Evolutionary conservation across 2,888 invertebrate species (phyloP).

Genomic region (Marronus borbonicus): DNA sequence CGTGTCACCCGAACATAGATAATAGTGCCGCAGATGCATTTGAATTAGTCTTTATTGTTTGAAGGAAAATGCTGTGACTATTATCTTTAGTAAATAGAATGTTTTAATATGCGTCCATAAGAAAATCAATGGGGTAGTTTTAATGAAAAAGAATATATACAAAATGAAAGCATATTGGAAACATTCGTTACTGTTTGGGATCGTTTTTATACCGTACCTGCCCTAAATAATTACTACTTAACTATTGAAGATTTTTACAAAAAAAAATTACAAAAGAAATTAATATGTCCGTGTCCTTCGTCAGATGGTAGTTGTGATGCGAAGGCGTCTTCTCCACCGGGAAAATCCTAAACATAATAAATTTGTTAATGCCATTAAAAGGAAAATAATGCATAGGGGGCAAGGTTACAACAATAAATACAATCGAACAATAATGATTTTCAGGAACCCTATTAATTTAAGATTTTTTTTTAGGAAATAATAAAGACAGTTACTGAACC

Average conservation of each 20-base stretch:
- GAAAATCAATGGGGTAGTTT: not conserved
- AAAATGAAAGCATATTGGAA: slow-evolving; percentile 8
- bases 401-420: slow-evolving; percentile 8
- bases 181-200: not conserved
- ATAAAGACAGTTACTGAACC: too few relatives aligned
- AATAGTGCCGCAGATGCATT: not conserved
- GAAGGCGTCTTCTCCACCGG: not conserved
- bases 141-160: too few relatives aligned
- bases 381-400: not conserved
- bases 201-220: slow-evolving; percentile 28
- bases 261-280: slow-evolving; percentile 41
- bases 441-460: not conserved
- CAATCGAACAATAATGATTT: not conserved
- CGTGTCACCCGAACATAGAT: slow-evolving; percentile 9
- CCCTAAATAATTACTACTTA: slow-evolving; percentile 33
- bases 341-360: slow-evolving; percentile 38
- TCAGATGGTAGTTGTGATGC: not conserved
- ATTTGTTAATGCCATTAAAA: slow-evolving; percentile 26
- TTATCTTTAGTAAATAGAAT: slow-evolving; percentile 6
- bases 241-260: slow-evolving; percentile 25
- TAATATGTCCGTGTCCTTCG: slow-evolving; percentile 15
- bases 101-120: not conserved
- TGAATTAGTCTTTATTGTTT: not conserved
- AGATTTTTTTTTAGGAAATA: not conserved
- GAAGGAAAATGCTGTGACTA: not conserved